These are phyloP conservation scores for Philopedon plagiatum DNA, from an alignment of 2,888 invertebrate species.

Conservation along the genomic window DNA sequence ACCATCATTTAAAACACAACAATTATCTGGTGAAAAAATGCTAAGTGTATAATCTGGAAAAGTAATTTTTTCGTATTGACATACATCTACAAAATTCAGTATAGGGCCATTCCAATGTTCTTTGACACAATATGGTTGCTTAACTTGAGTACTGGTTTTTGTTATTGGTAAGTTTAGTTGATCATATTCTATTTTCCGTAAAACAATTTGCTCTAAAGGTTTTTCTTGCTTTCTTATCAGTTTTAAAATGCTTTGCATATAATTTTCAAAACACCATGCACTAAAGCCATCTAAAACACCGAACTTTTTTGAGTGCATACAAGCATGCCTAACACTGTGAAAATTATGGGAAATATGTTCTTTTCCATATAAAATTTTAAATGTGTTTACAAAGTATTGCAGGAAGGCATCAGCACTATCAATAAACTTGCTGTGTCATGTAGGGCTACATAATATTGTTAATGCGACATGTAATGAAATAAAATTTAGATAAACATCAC, in stretches of 20 bases:
- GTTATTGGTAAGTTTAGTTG: not conserved
- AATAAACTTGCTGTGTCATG: too few relatives aligned
- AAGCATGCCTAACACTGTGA: not conserved
- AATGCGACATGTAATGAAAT: too few relatives aligned
- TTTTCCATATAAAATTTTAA: constrained; percentile 11
- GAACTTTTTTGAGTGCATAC: constrained; percentile 5
- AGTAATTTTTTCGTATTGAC: not conserved
- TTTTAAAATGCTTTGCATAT: not conserved
- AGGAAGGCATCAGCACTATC: too few relatives aligned
- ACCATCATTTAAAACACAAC: not conserved
- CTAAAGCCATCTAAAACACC: constrained; percentile 5
- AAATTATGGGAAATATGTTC: not conserved
- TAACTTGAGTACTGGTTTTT: not conserved
- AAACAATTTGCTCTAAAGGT: constrained; percentile 1
- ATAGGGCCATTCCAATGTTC: not conserved
- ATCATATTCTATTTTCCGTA: not conserved
- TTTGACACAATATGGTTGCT: not conserved
- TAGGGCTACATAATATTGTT: too few relatives aligned
- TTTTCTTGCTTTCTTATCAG: not conserved
- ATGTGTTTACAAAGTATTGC: not conserved
- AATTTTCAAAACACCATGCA: constrained; percentile 5
- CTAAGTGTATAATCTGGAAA: not conserved
- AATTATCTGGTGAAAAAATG: not conserved
- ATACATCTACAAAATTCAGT: not conserved
- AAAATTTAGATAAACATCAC: too few relatives aligned